These are phyloP conservation scores for Lasioglossum villosulum DNA, from an alignment of 2,888 invertebrate species.

Conservation along the genomic window DNA sequence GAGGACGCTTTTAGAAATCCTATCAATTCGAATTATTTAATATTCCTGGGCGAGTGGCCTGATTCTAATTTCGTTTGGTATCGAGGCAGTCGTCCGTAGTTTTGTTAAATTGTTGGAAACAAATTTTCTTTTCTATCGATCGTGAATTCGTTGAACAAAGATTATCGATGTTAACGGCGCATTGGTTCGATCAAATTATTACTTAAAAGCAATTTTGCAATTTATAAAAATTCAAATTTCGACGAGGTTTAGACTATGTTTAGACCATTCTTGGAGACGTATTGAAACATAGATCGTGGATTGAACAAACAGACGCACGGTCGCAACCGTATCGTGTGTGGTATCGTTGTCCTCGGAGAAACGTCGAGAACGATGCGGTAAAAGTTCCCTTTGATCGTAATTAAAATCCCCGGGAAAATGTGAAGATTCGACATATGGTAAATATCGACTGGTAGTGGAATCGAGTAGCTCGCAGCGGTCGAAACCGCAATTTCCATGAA, in stretches of 20 bases:
- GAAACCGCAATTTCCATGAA: not conserved
- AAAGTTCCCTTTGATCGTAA: not conserved
- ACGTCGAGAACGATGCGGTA: not conserved
- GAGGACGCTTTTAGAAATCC: constrained; percentile 20
- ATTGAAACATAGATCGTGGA: not conserved
- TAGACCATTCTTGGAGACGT: too few relatives aligned
- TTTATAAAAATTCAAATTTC: too few relatives aligned
- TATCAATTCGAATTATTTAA: constrained; percentile 32
- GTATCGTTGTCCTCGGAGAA: not conserved
- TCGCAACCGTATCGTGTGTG: not conserved
- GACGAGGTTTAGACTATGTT: too few relatives aligned
- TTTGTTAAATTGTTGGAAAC: not conserved
- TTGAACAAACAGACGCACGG: not conserved
- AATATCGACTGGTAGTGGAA: not conserved
- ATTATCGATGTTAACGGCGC: too few relatives aligned
- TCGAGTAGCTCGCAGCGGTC: not conserved
- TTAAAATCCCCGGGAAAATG: not conserved
- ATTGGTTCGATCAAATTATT: too few relatives aligned
- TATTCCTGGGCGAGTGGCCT: not conserved
- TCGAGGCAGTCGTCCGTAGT: not conserved
- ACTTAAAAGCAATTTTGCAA: too few relatives aligned
- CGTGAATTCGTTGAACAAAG: too few relatives aligned
- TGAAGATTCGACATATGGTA: not conserved
- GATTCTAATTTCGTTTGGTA: constrained; percentile 16
- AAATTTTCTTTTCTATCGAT: too few relatives aligned